These are phyloP conservation scores for Chionomys nivalis DNA, from an alignment of 2,113 vertebrate genomes.

Conservation along the genomic window DNA sequence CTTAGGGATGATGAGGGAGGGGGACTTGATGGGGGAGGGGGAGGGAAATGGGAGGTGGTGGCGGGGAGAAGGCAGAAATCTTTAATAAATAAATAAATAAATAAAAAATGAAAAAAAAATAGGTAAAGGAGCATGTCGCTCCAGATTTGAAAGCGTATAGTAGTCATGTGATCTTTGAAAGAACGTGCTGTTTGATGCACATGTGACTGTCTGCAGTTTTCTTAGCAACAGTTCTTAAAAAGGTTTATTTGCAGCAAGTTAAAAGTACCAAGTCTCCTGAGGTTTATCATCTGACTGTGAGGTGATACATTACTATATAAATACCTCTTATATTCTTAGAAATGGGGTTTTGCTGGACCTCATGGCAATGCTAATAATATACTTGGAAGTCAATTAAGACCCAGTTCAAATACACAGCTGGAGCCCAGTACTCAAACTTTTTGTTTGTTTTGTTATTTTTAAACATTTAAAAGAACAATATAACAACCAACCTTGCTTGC, in stretches of 20 bases:
- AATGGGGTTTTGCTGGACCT: background rate
- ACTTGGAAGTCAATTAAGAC: background rate
- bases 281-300: background rate
- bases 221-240: background rate
- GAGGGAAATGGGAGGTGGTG: too few relatives aligned
- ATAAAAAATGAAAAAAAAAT: too few relatives aligned
- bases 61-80: too few relatives aligned
- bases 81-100: too few relatives aligned
- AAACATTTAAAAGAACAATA: background rate
- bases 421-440: background rate
- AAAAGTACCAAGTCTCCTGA: too few relatives aligned
- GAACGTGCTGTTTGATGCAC: background rate
- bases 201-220: background rate
- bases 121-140: background rate
- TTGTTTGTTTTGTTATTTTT: background rate
- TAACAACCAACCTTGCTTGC: background rate
- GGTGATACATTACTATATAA: background rate
- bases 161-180: background rate
- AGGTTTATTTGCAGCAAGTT: background rate
- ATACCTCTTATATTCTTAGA: background rate
- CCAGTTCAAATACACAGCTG: background rate
- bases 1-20: too few relatives aligned
- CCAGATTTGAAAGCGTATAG: background rate
- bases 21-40: too few relatives aligned
- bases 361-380: background rate